phyloP scores from a whole-genome alignment of 2,888 invertebrate genomes.

The Ennomos quercinarius region DNA sequence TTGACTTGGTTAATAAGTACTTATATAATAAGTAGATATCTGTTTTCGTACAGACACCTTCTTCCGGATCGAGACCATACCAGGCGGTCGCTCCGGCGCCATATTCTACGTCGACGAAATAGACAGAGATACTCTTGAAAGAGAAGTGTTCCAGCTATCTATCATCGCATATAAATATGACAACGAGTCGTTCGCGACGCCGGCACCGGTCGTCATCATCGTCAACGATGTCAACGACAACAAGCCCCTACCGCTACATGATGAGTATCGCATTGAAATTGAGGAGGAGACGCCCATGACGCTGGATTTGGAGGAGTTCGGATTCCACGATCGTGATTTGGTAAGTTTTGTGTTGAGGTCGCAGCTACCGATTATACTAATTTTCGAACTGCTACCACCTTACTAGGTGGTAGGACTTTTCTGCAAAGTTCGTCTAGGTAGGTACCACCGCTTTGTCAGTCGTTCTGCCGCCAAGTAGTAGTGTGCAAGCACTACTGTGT shows the following conservation, averaged over 20 bases:
- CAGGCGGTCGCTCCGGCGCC: conserved; percentile 62
- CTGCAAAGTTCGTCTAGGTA: too few species aligned
- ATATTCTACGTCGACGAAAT: conserved; percentile 68
- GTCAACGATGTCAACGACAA: conserved; percentile 88
- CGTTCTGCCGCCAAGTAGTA: too few species aligned
- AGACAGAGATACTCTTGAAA: conserved; percentile 74
- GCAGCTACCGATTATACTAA: not conserved
- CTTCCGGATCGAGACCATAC: conserved; percentile 65
- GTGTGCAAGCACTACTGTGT: too few species aligned
- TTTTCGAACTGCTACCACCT: not conserved
- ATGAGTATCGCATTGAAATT: conserved; percentile 67
- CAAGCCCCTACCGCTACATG: conserved; percentile 78
- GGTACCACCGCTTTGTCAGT: too few species aligned
- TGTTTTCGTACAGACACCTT: conserved; percentile 58
- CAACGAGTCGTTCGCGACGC: conserved; percentile 60
- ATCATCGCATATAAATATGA: conserved; percentile 78
- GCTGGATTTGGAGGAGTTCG: conserved; percentile 76
- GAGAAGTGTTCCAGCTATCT: conserved; percentile 75
- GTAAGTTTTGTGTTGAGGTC: conserved; percentile 51
- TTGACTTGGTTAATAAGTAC: too few species aligned
- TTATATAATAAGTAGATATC: too few species aligned
- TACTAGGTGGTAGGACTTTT: too few species aligned
- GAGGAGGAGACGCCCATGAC: conserved; percentile 83
- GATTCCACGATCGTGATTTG: conserved; percentile 83
- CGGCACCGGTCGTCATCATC: conserved; percentile 71